Base-by-base conservation (phyloP, 2,888 invertebrate genomes). In the Epinotia bilunana region DNA sequence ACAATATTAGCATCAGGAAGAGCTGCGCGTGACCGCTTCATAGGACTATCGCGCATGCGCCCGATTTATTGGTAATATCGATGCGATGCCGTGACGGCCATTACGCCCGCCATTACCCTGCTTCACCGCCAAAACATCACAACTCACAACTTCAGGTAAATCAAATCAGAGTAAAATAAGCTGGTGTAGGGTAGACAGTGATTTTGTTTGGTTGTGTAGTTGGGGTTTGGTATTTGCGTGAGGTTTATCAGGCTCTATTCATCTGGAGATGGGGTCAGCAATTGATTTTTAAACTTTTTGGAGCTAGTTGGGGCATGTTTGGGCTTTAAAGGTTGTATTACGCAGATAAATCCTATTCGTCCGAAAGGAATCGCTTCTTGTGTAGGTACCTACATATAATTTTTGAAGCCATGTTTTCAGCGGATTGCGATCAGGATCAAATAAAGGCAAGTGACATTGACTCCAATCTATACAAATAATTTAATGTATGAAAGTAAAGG, bases 11-110 rank as follows among this genome's bases (percentile, higher is more conserved):
- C 89, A 78, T 74, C 62, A 86, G 84, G 85, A 88, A 87, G 84
- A 87, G 83, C 84, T 82, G 83, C 80, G 82, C 82, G 81, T 83
- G 83, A 82, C 84, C 82, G 83, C 85, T 88, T 88, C 87, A 84
- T 86, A 87, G 88, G 82, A 85, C 85, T 87, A 92, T 92, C 88
- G 88, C 86, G 87, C 85, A 88, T 83, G 83, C 85, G 86, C 84
- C 87, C 86, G 90, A 92, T 92, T 92, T 93, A 93, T 92, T 90
- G 91, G 91, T 88, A 89, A 91, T 87, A 90, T 88, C 87, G 89
- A 87, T 87, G 84, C 83, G 78, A 81, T 79, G 81, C 86, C 85
- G 82, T 87, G 90, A 91, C 90, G 89, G 87, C 84, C 87, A 85
- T 89, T 89, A 90, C 86, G 86, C 83, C 79, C 83, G 84, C 84